phyloP scores from a whole-genome alignment of 2,113 vertebrate species.

The Peromyscus maniculatus region DNA sequence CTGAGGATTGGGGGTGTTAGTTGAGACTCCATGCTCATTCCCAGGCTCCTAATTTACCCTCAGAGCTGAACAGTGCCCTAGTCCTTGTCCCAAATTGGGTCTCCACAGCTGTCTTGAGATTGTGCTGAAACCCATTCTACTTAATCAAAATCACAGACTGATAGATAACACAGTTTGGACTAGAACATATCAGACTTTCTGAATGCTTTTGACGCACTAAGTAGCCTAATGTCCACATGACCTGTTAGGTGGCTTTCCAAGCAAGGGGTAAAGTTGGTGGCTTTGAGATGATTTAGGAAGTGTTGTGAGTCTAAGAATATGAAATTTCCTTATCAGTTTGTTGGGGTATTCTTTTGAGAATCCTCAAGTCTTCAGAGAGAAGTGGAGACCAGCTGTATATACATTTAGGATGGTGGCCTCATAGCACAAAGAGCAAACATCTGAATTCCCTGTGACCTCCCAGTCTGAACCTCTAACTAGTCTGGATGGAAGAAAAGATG shows the following conservation, averaged over 20 bases:
- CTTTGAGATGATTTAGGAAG: neutral
- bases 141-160: neutral
- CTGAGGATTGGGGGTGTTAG: too few species aligned
- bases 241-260: neutral
- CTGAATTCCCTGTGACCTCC: accelerated
- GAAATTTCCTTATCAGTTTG: neutral
- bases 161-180: neutral
- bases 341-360: neutral
- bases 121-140: neutral
- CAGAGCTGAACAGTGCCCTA: neutral
- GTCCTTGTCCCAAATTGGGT: neutral
- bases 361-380: neutral
- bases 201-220: too few species aligned
- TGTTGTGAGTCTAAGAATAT: neutral
- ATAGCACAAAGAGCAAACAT: neutral
- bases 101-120: neutral
- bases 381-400: neutral
- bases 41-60: neutral
- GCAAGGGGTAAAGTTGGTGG: neutral
- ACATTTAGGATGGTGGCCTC: neutral
- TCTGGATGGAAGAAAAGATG: neutral
- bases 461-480: neutral
- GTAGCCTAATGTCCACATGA: neutral
- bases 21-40: neutral
- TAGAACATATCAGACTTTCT: neutral